Evolutionary conservation across 2,888 invertebrate species (phyloP).

Genomic region (Cremastobaeus sp.): DNA sequence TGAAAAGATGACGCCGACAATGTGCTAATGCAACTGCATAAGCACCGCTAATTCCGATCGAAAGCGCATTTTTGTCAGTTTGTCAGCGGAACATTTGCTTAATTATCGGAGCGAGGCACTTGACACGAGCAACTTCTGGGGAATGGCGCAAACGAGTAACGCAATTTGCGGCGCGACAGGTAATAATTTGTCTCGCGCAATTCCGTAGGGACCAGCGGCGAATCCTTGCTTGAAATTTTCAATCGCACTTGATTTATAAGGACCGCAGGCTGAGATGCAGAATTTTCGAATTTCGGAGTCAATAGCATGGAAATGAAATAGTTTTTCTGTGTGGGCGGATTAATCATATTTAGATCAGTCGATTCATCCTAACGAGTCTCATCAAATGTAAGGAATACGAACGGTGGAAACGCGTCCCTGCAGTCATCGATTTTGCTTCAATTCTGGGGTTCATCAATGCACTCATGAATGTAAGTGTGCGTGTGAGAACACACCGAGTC

Average conservation of each 20-base stretch:
- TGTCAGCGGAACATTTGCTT: constrained; percentile 31
- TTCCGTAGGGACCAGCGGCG: no score
- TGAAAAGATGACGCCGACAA: constrained; percentile 23
- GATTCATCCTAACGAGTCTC: constrained; percentile 23
- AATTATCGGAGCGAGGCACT: constrained; percentile 25
- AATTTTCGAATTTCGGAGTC: no score
- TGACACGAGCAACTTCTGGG: constrained; percentile 19
- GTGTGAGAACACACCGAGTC: constrained; percentile 21
- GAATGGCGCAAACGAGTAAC: constrained; percentile 1
- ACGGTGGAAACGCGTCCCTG: constrained; percentile 13
- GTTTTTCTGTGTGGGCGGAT: constrained; percentile 10
- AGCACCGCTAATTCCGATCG: constrained; percentile 19
- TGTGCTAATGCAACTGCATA: constrained; percentile 36
- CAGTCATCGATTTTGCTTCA: constrained; percentile 24
- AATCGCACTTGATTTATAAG: no score
- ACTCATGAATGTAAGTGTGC: constrained; percentile 35
- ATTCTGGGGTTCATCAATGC: constrained; percentile 39
- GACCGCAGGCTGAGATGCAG: no score
- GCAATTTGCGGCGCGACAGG: constrained; percentile 8
- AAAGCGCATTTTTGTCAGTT: constrained; percentile 20
- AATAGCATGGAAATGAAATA: constrained; percentile 18
- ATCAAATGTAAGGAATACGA: constrained; percentile 32
- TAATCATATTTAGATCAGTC: constrained; percentile 26
- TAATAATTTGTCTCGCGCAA: no score
- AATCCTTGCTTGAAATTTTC: no score